Conservation (phyloP, 2,113 vertebrate genomes). For the Etia nguti region DNA sequence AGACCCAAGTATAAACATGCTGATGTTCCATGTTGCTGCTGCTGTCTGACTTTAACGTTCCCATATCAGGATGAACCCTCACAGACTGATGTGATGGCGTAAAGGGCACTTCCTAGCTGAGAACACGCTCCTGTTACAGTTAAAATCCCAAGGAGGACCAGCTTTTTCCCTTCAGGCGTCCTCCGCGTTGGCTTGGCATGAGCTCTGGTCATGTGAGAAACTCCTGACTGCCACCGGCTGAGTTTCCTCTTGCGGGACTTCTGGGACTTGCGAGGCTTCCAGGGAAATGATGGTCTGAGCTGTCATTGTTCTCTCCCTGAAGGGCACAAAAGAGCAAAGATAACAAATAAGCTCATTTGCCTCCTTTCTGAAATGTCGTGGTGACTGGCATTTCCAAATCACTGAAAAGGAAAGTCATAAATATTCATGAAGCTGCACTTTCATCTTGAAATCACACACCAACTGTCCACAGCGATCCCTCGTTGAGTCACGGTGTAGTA, state of each 20-base stretch:
- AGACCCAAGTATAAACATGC: background rate
- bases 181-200: background rate
- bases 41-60: background rate
- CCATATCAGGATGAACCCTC: background rate
- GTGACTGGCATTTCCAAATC: background rate
- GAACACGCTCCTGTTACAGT: background rate
- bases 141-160: background rate
- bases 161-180: background rate
- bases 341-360: background rate
- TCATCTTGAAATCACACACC: background rate
- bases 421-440: background rate
- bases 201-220: slow-evolving; percentile 2
- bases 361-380: background rate
- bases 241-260: background rate
- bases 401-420: background rate
- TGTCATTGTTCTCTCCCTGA: slow-evolving; percentile 66
- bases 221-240: background rate
- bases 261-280: background rate
- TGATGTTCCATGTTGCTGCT: background rate
- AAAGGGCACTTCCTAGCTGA: background rate
- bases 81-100: background rate
- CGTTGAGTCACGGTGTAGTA: background rate
- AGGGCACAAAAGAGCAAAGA: background rate
- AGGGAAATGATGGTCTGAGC: slow-evolving; percentile 62
- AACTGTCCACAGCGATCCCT: background rate